These are phyloP conservation scores for Vanessa cardui DNA, from an alignment of 2,888 invertebrate genomes.

Conservation along the genomic window DNA sequence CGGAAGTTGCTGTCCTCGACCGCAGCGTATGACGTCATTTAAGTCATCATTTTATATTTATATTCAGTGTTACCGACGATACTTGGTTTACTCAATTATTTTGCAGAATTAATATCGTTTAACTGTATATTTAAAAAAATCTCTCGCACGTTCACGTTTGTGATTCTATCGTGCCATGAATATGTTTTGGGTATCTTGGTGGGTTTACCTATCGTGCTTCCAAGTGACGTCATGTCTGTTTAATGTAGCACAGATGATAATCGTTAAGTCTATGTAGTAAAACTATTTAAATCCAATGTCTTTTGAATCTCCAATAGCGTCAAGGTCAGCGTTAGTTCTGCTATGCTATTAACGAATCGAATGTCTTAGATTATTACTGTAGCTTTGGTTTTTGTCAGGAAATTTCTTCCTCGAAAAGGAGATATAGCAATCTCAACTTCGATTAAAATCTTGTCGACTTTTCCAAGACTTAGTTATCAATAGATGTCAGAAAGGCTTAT, in stretches of 20 bases:
- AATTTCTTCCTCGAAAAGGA: no score
- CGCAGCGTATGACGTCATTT: conserved; percentile 57
- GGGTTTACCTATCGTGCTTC: neutral
- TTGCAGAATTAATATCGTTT: neutral
- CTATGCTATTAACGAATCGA: no score
- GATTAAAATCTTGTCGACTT: no score
- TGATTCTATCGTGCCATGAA: no score
- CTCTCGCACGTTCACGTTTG: no score
- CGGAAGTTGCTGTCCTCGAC: conserved; percentile 53
- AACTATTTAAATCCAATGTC: neutral
- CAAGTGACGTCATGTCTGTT: neutral
- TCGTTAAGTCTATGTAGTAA: neutral
- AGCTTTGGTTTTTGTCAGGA: no score
- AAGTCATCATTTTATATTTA: conserved; percentile 24
- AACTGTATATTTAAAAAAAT: no score
- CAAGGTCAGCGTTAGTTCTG: no score
- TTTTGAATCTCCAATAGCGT: neutral
- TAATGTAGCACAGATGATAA: neutral
- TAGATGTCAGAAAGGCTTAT: no score
- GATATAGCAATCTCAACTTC: no score
- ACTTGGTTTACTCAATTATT: neutral
- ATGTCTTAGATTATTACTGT: no score
- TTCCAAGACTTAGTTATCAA: no score
- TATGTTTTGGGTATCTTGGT: neutral
- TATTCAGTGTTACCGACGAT: conserved; percentile 14